Base-by-base conservation (phyloP, 2,113 vertebrate species). In the Camelus bactrianus region DNA sequence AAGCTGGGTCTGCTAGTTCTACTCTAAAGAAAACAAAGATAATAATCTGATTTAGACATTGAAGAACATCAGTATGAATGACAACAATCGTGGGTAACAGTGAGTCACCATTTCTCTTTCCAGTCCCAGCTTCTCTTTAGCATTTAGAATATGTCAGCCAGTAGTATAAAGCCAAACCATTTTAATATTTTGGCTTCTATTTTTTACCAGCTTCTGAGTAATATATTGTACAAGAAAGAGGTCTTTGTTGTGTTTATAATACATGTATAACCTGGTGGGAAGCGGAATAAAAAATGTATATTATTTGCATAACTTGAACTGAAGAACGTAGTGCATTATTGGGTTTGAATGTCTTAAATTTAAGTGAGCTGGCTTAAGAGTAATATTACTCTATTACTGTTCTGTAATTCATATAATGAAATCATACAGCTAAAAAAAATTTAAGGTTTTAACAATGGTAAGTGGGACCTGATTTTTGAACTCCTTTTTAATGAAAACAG, bases 391-490 rank as follows among this genome's bases (percentile, higher is more conserved):
- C 96, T 94, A 42, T 92, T 96, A 86, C 97, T 69, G 80, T 58
- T 96, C 93, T 92, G 83, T 97, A 95, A 96, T 50, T 97, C 98
- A 60, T 96, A 8, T 73, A 97, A 98, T 98, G 98, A 98, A 98
- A 97, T 97, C 97, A 95, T 58, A 97, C 0, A 0, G 81, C 97
- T 98, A 76, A 93, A 98, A 97, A 97, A 97, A 91, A 80, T 54
- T 75, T 94, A 84, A 96, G 92, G 89, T 95, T 88, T 98, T 97
- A 97, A 81, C 97, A 93, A 98, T 97, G 95, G 93, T 91, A 97
- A 95, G 97, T 97, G 93, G 1, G 97, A 95, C 97, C 97, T 98
- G 97, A 98, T 98, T 98, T 98, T 97, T 96, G 85, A 98, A 89
- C 98, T 92, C 93, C 77, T 70, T 8, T 96, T 95, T 97, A 77